These are phyloP conservation scores for Drosophila testacea DNA, from an alignment of 2,888 invertebrate genomes.

Conservation along the genomic window DNA sequence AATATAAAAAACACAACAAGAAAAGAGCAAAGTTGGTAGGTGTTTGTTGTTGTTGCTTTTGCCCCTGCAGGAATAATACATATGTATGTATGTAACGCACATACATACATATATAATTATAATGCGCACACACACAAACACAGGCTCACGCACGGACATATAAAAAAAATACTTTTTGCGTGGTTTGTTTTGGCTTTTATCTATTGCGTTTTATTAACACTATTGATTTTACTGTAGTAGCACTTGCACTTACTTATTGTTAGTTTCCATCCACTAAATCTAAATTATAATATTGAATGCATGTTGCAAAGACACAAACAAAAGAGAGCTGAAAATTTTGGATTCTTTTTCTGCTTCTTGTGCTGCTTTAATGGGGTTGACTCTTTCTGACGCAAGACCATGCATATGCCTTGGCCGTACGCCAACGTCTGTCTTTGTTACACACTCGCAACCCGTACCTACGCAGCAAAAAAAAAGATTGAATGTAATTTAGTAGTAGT, in stretches of 20 bases:
- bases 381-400: constrained; percentile 55
- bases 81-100: constrained; percentile 30
- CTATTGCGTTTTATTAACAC: constrained; percentile 34
- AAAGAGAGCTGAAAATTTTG: constrained; percentile 71
- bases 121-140: constrained; percentile 51
- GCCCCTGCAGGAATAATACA: constrained; percentile 63
- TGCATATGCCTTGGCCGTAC: constrained; percentile 54
- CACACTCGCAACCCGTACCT: constrained; percentile 53
- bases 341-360: constrained; percentile 74
- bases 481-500: constrained; percentile 65
- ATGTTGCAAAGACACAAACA: constrained; percentile 77
- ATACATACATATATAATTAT: constrained; percentile 47
- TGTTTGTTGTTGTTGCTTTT: constrained; percentile 58
- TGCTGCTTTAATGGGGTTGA: constrained; percentile 37
- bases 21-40: constrained; percentile 64
- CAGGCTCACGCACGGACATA: constrained; percentile 46
- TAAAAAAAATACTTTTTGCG: constrained; percentile 42
- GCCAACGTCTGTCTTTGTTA: constrained; percentile 65
- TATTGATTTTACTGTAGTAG: constrained; percentile 5
- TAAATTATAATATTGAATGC: constrained; percentile 70
- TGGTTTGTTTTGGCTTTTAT: constrained; percentile 55
- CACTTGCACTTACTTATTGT: constrained; percentile 33
- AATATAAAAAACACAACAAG: constrained; percentile 71
- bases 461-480: constrained; percentile 68
- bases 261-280: constrained; percentile 31